A percentile compares a stretch with the other conserved stretches of the same genome.
These are phyloP conservation scores for Leptopilina boulardi DNA, from an alignment of 1,140 invertebrate genomes.

Conservation along the genomic window DNA sequence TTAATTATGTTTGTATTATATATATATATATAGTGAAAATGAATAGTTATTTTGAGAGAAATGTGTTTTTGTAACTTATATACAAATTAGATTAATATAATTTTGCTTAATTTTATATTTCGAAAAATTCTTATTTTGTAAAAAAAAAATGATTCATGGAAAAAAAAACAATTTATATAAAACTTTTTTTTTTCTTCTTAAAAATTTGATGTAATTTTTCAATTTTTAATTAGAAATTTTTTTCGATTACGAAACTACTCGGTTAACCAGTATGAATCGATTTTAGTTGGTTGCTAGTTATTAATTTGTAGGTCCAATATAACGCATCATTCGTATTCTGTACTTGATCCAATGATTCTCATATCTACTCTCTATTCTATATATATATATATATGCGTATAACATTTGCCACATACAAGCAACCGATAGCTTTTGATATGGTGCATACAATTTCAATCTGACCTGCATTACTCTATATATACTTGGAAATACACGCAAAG, in stretches of 20 bases:
- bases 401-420: slow-evolving; percentile 5
- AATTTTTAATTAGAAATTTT: not conserved
- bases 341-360: slow-evolving; percentile 17
- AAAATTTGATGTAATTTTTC: not conserved
- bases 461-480: not conserved
- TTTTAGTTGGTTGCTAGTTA: slow-evolving; percentile 17
- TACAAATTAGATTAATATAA: too few relatives aligned
- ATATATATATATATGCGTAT: not conserved
- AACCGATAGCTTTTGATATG: not conserved
- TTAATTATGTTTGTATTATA: too few relatives aligned
- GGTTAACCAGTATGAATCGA: not conserved
- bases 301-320: slow-evolving; percentile 5
- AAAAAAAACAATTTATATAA: too few relatives aligned
- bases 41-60: too few relatives aligned
- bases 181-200: too few relatives aligned
- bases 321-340: slow-evolving; percentile 1
- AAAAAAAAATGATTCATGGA: too few relatives aligned
- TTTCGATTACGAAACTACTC: not conserved
- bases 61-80: too few relatives aligned
- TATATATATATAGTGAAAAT: too few relatives aligned
- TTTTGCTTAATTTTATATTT: too few relatives aligned
- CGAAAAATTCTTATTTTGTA: too few relatives aligned
- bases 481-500: not conserved
- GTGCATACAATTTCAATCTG: not conserved
- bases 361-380: not conserved